These are phyloP conservation scores for Therioaphis trifolii DNA, from an alignment of 2,888 invertebrate genomes.

Conservation along the genomic window DNA sequence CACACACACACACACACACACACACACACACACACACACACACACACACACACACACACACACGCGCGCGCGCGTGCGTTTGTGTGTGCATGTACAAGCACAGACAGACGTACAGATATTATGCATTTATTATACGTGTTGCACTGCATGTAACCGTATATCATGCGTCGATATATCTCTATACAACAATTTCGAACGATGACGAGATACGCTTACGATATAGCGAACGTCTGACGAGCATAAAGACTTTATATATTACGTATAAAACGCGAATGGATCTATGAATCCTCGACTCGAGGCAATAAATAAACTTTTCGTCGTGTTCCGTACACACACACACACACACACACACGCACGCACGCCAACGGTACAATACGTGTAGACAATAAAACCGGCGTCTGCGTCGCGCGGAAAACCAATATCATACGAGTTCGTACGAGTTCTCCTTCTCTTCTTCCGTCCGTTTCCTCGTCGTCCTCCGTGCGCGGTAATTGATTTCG, in stretches of 20 bases:
- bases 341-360: not conserved
- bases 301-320: conserved; percentile 1
- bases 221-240: not conserved
- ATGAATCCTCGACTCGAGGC: not conserved
- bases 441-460: not conserved
- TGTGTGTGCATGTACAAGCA: too few relatives aligned
- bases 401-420: not conserved
- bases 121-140: too few relatives aligned
- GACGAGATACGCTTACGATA: not conserved
- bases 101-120: too few relatives aligned
- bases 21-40: too few relatives aligned
- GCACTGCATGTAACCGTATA: too few relatives aligned
- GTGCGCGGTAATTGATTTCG: conserved; percentile 3
- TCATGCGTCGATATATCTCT: too few relatives aligned
- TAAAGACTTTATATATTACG: not conserved
- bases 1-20: too few relatives aligned
- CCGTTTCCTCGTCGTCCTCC: not conserved
- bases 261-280: not conserved
- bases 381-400: not conserved
- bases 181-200: not conserved
- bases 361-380: not conserved
- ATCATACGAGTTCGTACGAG: not conserved
- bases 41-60: too few relatives aligned
- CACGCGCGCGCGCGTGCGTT: not conserved
- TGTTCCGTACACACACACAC: not conserved